phyloP scores from a whole-genome alignment of 2,113 vertebrate genomes.

The Okapia johnstoni region DNA sequence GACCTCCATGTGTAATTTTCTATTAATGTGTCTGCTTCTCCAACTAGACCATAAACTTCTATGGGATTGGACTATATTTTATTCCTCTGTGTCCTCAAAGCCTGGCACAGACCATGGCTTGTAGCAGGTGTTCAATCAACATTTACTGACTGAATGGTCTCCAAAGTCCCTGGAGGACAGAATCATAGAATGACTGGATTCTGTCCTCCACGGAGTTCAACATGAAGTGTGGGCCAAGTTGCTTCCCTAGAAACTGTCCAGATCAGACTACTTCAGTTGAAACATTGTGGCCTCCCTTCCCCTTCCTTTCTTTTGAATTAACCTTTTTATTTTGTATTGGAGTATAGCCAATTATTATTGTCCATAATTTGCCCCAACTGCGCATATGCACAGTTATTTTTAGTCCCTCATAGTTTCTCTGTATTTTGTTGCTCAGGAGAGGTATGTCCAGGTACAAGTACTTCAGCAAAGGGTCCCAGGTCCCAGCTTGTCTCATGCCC shows the following conservation, averaged over 20 bases:
- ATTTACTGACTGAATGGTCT: neutral
- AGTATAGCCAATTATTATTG: neutral
- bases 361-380: neutral
- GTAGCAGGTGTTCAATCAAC: neutral
- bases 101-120: neutral
- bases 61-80: neutral
- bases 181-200: neutral
- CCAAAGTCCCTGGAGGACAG: neutral
- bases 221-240: neutral
- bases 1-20: neutral
- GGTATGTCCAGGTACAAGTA: neutral
- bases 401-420: neutral
- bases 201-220: neutral
- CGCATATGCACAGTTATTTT: neutral
- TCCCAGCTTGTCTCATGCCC: neutral
- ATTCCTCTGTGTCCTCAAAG: neutral
- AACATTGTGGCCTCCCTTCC: neutral
- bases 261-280: neutral
- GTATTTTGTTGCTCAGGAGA: neutral
- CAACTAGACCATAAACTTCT: neutral
- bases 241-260: neutral
- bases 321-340: neutral
- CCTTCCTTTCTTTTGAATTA: neutral
- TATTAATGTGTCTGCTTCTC: neutral
- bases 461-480: neutral